phyloP scores from a whole-genome alignment of 2,888 invertebrate species.

The Campoplex nolae region DNA sequence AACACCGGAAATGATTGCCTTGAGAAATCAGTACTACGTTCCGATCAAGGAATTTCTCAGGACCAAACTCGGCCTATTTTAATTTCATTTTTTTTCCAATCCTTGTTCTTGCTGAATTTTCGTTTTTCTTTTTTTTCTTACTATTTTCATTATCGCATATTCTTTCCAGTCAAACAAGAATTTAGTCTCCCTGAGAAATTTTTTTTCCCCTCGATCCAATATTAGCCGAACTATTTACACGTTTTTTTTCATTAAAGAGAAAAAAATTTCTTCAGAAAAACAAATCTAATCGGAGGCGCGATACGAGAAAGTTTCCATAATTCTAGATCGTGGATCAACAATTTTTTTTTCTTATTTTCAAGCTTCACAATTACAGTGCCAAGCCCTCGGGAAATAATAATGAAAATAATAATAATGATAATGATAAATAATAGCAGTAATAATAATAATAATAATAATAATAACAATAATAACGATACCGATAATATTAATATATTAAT shows the following conservation, averaged over 20 bases:
- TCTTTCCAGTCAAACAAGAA: not conserved
- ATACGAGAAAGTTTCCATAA: conserved; percentile 11
- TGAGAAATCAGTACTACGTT: conserved; percentile 93
- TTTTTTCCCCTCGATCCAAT: conserved; percentile 15
- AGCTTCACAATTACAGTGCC: conserved; percentile 66
- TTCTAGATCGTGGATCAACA: not conserved
- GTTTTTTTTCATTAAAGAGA: not conserved
- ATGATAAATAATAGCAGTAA: conserved; percentile 61
- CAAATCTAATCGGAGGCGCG: not conserved
- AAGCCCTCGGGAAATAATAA: conserved; percentile 62
- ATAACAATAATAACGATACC: conserved; percentile 11
- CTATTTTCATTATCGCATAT: not conserved
- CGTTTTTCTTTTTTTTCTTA: not conserved
- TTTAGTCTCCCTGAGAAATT: conserved; percentile 45
- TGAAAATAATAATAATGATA: conserved; percentile 62
- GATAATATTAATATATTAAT: conserved; percentile 6
- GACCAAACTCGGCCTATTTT: conserved; percentile 88
- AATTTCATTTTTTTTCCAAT: conserved; percentile 82
- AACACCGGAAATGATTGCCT: conserved; percentile 91
- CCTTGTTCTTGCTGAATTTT: not conserved
- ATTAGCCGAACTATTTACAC: not conserved
- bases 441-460: conserved; percentile 7
- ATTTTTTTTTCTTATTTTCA: conserved; percentile 16
- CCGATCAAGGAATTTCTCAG: conserved; percentile 92
- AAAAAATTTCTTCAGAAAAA: not conserved